phyloP scores from a whole-genome alignment of 2,797 vertebrate genomes.

The Hybognathus amarus region DNA sequence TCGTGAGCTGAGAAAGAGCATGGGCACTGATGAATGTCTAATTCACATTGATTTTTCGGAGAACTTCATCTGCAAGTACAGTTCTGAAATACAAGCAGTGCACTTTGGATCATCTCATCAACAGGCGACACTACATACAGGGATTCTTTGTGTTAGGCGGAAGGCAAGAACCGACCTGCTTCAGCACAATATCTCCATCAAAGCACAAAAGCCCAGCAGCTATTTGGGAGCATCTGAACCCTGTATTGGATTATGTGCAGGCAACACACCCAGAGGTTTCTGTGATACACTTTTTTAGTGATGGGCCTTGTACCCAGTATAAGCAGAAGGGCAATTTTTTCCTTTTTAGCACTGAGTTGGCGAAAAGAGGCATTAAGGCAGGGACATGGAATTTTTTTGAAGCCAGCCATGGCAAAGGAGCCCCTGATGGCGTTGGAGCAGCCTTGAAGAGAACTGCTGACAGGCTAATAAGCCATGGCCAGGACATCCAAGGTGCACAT shows the following conservation, averaged over 20 bases:
- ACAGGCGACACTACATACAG: conserved; percentile 28
- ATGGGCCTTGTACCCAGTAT: too few species aligned
- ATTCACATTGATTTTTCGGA: conserved; percentile 33
- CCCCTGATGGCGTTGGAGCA: too few species aligned
- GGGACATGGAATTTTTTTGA: too few species aligned
- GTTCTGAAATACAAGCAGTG: conserved; percentile 29
- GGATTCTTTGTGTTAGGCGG: neutral
- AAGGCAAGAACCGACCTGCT: conserved; percentile 13
- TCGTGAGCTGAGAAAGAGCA: conserved; percentile 22
- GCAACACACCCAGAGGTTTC: too few species aligned
- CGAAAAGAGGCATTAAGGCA: too few species aligned
- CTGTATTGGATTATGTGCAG: conserved; percentile 9
- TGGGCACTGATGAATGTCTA: conserved; percentile 33
- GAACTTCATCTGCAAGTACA: conserved; percentile 31
- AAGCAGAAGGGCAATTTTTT: too few species aligned
- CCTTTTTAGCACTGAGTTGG: too few species aligned
- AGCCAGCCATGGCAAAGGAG: too few species aligned
- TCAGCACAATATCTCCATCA: conserved; percentile 23
- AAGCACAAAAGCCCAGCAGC: conserved; percentile 30
- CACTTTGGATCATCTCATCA: conserved; percentile 45
- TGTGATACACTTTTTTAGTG: too few species aligned
- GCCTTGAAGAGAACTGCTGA: too few species aligned
- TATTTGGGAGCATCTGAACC: conserved; percentile 36
- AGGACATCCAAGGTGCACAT: too few species aligned
- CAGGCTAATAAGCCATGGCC: too few species aligned